phyloP scores from a whole-genome alignment of 2,113 vertebrate genomes.

The Hystrix cristata region DNA sequence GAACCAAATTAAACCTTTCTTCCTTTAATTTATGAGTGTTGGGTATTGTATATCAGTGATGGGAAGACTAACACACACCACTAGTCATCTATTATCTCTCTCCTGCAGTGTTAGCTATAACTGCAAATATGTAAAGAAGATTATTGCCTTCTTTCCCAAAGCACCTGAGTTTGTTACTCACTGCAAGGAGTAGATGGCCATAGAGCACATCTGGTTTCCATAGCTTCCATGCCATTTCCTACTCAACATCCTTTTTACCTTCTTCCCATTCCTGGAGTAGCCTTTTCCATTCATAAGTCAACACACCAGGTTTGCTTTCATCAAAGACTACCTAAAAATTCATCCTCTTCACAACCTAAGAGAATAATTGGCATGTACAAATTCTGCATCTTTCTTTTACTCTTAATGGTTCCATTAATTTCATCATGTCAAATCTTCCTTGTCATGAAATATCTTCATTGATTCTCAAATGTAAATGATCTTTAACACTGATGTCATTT shows the following conservation, averaged over 20 bases:
- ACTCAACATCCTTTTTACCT: background rate
- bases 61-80: background rate
- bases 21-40: background rate
- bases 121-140: background rate
- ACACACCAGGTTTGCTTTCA: background rate
- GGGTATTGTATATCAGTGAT: background rate
- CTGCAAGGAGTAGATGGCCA: background rate
- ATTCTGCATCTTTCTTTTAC: background rate
- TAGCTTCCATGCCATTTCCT: background rate
- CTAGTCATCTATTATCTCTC: background rate
- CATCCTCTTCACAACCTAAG: background rate
- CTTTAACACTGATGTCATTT: background rate
- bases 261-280: background rate
- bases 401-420: constrained; percentile 39
- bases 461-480: constrained; percentile 25
- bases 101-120: background rate
- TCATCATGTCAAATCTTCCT: background rate
- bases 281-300: background rate
- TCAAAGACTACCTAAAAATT: background rate
- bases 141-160: background rate
- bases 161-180: background rate
- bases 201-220: background rate
- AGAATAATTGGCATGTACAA: background rate
- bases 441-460: background rate
- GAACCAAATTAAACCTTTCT: background rate